These are phyloP conservation scores for Gymnarchus niloticus DNA, from an alignment of 2,113 vertebrate species.

Conservation along the genomic window DNA sequence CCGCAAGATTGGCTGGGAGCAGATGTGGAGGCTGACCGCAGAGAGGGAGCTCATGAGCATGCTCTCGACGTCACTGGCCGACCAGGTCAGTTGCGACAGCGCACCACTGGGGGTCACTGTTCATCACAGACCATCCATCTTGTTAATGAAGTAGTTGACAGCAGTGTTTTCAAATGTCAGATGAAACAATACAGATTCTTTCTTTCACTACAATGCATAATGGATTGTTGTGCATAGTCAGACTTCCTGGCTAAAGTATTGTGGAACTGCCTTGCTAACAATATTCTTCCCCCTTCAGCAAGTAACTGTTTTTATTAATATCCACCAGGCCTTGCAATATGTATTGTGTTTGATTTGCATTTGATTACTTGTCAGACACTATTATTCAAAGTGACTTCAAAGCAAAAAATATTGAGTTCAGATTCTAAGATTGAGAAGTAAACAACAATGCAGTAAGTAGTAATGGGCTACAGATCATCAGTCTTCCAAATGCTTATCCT, in stretches of 20 bases:
- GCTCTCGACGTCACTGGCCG: slow-evolving; percentile 84
- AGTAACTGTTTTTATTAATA: slow-evolving; percentile 8
- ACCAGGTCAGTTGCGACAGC: slow-evolving; percentile 68
- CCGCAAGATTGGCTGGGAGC: slow-evolving; percentile 79
- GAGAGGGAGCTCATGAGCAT: slow-evolving; percentile 83
- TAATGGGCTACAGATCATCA: neutral
- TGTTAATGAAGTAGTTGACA: neutral
- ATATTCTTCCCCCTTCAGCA: slow-evolving; percentile 5
- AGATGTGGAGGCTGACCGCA: slow-evolving; percentile 83
- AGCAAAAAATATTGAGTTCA: neutral
- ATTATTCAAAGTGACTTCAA: neutral
- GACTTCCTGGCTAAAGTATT: neutral
- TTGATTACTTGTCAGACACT: neutral
- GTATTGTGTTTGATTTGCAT: neutral
- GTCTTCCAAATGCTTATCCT: neutral
- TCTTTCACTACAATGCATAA: neutral
- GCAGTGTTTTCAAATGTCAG: slow-evolving; percentile 16
- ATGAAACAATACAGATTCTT: neutral
- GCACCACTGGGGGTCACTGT: neutral
- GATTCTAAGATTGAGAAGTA: neutral
- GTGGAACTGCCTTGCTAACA: neutral
- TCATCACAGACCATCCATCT: neutral
- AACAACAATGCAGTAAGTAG: neutral
- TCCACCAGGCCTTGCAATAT: neutral
- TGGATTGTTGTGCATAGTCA: slow-evolving; percentile 10